Evolutionary conservation across 2,888 invertebrate genomes (phyloP).

Genomic region (Eilema griseolum): DNA sequence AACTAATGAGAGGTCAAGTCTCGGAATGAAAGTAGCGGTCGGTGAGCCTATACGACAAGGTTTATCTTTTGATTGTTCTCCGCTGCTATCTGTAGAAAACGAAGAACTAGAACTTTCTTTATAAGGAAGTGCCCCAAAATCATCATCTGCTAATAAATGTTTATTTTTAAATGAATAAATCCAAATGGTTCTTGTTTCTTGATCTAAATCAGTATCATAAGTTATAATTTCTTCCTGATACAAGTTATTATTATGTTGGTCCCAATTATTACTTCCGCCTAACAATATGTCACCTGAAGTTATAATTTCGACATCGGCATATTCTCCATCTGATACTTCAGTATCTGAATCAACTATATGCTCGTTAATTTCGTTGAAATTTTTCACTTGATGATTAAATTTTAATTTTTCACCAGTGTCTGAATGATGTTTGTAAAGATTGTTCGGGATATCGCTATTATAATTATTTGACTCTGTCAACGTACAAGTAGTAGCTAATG

Average conservation of each 20-base stretch:
- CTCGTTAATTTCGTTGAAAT: slow-evolving; percentile 68
- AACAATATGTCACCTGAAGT: slow-evolving; percentile 30
- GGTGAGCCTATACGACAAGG: slow-evolving; percentile 64
- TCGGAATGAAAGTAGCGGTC: slow-evolving; percentile 67
- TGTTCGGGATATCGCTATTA: slow-evolving; percentile 16
- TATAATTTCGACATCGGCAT: slow-evolving; percentile 50
- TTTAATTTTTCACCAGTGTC: slow-evolving; percentile 32
- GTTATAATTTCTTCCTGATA: slow-evolving; percentile 54
- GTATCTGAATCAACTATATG: slow-evolving; percentile 59
- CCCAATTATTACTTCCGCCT: slow-evolving; percentile 41
- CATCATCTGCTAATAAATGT: slow-evolving; percentile 61
- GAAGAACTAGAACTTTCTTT: slow-evolving; percentile 55
- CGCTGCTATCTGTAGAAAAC: slow-evolving; percentile 53
- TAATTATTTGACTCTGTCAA: slow-evolving; percentile 13
- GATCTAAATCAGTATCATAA: slow-evolving; percentile 52
- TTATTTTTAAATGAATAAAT: slow-evolving; percentile 78
- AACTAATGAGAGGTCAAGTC: slow-evolving; percentile 65
- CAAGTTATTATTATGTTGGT: slow-evolving; percentile 41
- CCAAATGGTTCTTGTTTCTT: slow-evolving; percentile 68
- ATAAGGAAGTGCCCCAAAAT: slow-evolving; percentile 55
- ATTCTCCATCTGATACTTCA: slow-evolving; percentile 56
- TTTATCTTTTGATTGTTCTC: slow-evolving; percentile 44
- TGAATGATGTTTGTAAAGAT: slow-evolving; percentile 23
- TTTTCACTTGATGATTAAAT: slow-evolving; percentile 59
- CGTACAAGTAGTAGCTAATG: slow-evolving; percentile 19